These are phyloP conservation scores for Pituophis catenifer DNA, from an alignment of 2,113 vertebrate species.

Conservation along the genomic window DNA sequence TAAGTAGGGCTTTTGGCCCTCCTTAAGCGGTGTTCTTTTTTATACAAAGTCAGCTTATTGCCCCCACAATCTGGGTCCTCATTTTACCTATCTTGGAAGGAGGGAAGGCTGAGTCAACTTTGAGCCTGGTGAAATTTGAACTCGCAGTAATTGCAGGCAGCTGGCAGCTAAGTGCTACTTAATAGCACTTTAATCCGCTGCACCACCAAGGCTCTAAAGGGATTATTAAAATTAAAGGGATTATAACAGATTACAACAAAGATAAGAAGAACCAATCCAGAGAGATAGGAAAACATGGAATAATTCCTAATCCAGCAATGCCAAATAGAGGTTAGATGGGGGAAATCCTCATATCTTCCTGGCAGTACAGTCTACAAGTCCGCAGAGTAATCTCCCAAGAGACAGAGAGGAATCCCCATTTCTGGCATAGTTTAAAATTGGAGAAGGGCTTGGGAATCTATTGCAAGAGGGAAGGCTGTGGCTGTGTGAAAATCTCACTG, in stretches of 20 bases:
- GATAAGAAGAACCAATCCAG: not conserved
- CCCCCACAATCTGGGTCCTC: too few relatives aligned
- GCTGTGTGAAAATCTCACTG: constrained; percentile 32
- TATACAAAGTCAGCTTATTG: too few relatives aligned
- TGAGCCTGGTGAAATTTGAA: too few relatives aligned
- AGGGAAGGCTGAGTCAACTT: too few relatives aligned
- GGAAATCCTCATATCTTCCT: constrained; percentile 31
- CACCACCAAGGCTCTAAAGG: too few relatives aligned
- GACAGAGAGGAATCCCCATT: constrained; percentile 32
- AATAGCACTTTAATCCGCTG: too few relatives aligned
- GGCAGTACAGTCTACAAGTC: constrained; percentile 41
- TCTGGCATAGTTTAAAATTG: constrained; percentile 62
- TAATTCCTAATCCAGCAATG: constrained; percentile 17
- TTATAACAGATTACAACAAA: not conserved
- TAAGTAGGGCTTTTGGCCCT: too few relatives aligned
- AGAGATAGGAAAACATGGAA: not conserved
- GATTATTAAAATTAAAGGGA: not conserved
- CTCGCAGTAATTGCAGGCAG: too few relatives aligned
- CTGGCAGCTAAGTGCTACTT: too few relatives aligned
- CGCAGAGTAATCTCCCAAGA: constrained; percentile 43
- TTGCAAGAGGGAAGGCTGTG: constrained; percentile 44
- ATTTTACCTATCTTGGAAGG: too few relatives aligned
- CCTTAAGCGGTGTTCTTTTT: too few relatives aligned
- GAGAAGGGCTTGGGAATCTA: constrained; percentile 59
- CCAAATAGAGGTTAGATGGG: constrained; percentile 43